Evolutionary conservation across 2,797 vertebrate genomes (phyloP).

Genomic region (Neosilurus mollespiculum): DNA sequence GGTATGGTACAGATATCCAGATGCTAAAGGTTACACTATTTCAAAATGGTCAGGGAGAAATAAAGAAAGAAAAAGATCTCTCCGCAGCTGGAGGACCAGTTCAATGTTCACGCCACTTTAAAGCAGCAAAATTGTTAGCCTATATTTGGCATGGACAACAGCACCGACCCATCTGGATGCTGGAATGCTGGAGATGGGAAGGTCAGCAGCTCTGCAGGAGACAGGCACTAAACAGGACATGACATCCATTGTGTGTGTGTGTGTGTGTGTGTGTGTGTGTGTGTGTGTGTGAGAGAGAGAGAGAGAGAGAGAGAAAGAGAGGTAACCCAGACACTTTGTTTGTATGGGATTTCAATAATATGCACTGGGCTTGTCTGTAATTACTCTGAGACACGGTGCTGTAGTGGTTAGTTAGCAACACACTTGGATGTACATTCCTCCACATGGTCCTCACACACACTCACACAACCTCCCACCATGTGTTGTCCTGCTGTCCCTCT

Average conservation of each 20-base stretch:
- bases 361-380: background rate
- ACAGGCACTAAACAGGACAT: constrained; percentile 34
- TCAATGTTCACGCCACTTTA: background rate
- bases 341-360: background rate
- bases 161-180: background rate
- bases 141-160: constrained; percentile 25
- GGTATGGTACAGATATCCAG: constrained; percentile 16
- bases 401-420: constrained; percentile 18
- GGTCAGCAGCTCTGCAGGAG: constrained; percentile 37
- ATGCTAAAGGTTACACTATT: constrained; percentile 44
- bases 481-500: constrained; percentile 66
- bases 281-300: background rate
- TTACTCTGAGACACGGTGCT: background rate
- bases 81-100: constrained; percentile 8
- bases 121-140: constrained; percentile 9
- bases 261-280: constrained; percentile 26
- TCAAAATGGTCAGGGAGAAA: constrained; percentile 37
- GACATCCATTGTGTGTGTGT: constrained; percentile 14
- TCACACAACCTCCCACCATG: constrained; percentile 52
- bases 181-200: constrained; percentile 45
- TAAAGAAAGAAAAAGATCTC: background rate
- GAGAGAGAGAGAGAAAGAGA: background rate
- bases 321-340: background rate
- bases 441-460: constrained; percentile 39
- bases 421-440: constrained; percentile 40